Evolutionary conservation across 1,140 invertebrate species (phyloP), one percentile per base, ranked within the genome.

Genomic region (Chrysomallon squamiferum): DNA sequence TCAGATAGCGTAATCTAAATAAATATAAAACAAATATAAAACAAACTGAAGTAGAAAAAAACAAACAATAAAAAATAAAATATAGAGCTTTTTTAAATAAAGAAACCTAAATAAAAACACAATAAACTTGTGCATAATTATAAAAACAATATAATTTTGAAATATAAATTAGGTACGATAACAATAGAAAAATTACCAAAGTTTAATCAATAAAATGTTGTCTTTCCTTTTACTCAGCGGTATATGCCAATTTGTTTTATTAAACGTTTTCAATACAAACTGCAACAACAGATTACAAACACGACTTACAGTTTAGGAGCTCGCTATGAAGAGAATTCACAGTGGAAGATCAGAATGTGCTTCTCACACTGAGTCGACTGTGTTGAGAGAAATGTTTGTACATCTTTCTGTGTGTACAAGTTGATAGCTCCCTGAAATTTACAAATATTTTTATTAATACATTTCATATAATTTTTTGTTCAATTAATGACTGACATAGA

Each of bases 281-380:
- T 54, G 22, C 9, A 25, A 62, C n/a, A 7, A 99, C 82, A 99
- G 97, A n/a, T n/a, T n/a, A 81, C 99, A 99, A 29, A 62, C 41
- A n/a, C 30, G 88, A 80, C 86, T 85, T 88, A 95, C 90, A 98
- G 86, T 73, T 90, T 93, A 4, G 97, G 97, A 30, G 93, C 97
- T 49, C 97, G 88, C 85, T 98, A 93, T 62, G 94, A 93, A 0
- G 96, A 98, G 86, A 98, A 99, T 87, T 99, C 97, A 85, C 97
- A 99, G 81, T 99, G 97, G 82, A 99, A 99, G 32, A 99, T 92
- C 20, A 99, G 84, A 56, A 98, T 92, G 49, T 90, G 86, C 22
- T 91, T 91, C 33, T 79, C 75, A 22, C 98, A 92, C 52, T 91
- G 84, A 65, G 82, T 79, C 6, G 77, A 58, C 30, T 74, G 61